Percentiles rank a stretch among this genome's conserved stretches.
Conservation (phyloP, 2,113 vertebrate genomes). For the Oriolus oriolus region DNA sequence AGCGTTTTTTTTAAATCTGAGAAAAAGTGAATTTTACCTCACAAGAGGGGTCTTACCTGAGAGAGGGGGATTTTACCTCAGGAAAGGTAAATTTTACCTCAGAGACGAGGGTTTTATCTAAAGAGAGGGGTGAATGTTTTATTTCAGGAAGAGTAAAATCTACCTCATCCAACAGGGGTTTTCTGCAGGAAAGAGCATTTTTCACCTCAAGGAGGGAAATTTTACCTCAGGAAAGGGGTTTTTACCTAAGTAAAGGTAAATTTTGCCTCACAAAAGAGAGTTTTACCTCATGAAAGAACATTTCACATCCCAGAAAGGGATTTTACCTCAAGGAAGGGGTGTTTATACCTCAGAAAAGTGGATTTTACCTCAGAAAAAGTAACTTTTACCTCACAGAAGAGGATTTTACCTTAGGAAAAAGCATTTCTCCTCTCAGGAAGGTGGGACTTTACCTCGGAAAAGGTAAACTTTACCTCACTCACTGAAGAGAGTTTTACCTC, state of each 20-base stretch:
- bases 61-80: not conserved
- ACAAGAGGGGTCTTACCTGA: not conserved
- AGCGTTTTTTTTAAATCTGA: not conserved
- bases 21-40: not conserved
- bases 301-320: not conserved
- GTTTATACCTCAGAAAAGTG: not conserved
- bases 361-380: not conserved
- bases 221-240: not conserved
- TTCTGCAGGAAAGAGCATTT: not conserved
- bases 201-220: too few species aligned
- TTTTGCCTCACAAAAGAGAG: not conserved
- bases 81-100: not conserved
- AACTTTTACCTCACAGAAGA: not conserved
- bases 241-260: not conserved
- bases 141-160: not conserved
- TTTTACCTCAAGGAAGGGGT: not conserved
- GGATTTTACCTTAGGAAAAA: not conserved
- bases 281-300: not conserved
- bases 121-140: not conserved
- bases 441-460: not conserved
- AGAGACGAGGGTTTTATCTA: not conserved
- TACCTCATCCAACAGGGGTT: not conserved
- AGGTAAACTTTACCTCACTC: not conserved
- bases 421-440: not conserved
- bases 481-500: not conserved